Evolutionary conservation across 2,888 invertebrate species (phyloP), one percentile per base, ranked within the genome.

Genomic region (Mantis religiosa): DNA sequence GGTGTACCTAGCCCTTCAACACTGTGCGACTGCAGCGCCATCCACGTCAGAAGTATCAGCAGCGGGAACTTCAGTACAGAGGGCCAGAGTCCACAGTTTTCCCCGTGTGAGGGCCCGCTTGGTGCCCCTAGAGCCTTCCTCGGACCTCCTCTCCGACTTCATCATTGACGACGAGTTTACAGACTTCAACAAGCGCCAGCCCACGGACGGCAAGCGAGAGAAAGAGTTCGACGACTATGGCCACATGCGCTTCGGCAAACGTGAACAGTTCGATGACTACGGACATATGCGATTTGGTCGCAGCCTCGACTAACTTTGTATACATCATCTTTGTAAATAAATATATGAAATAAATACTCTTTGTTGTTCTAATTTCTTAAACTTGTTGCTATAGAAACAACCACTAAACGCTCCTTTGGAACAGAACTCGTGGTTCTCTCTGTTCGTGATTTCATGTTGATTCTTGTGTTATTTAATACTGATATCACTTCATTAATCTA

Each of bases 281-380:
- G 97, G 97, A 1, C 96, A 96, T 91, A 94, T 96, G 93, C 93
- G 97, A 90, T 97, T 96, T 91, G 97, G 97, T 20, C 94, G 96
- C 90, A 95, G 87, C 12, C 47, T 87, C 28, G 87, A 87, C 27
- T 88, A 41, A 54, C 6, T 86, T 27, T 30, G 25, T 83, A 30
- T 30, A 20, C 20, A 83, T 27, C 1, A 2, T 83, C 8, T 83
- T 30, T 30, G 85, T 3, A 91, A 82, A 71, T 71, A 71, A 71
- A 71, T 20, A 71, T 6, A 6, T 71, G 25, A 71, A 71, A 41
- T 41, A 41, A 41, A 41, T 41, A 1, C 12, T 12, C 41, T 41
- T 41, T 41, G 9, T 12, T 34, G 8, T 34, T 34, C 34, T 34
- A 34, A 1, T 6, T 34, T 8, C 34, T 30, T 41, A 41, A 41